Evolutionary conservation across 2,888 invertebrate genomes (phyloP).

Genomic region (Drosophila affinis): DNA sequence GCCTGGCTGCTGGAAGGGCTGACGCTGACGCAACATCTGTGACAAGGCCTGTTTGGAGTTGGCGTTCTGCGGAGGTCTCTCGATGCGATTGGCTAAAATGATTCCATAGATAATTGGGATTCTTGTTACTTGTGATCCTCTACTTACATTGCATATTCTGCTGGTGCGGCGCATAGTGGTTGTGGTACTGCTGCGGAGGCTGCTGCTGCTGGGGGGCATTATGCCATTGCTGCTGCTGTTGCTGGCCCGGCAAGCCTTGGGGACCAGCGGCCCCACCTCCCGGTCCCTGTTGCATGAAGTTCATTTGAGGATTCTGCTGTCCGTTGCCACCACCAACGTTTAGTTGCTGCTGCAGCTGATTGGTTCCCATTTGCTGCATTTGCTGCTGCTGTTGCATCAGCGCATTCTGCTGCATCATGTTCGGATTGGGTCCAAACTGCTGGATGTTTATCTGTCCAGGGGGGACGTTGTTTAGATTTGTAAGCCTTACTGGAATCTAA

Average conservation of each 20-base stretch:
- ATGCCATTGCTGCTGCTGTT: constrained; percentile 84
- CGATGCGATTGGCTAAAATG: constrained; percentile 82
- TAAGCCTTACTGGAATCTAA: background rate
- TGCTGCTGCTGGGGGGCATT: constrained; percentile 70
- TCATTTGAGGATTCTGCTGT: constrained; percentile 81
- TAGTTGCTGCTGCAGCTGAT: constrained; percentile 81
- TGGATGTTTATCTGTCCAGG: constrained; percentile 83
- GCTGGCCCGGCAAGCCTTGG: constrained; percentile 82
- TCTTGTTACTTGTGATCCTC: background rate
- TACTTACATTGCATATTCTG: constrained; percentile 81
- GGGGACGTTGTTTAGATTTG: background rate
- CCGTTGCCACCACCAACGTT: constrained; percentile 75
- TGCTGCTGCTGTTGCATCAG: constrained; percentile 83
- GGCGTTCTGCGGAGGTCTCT: constrained; percentile 85
- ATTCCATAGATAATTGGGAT: background rate
- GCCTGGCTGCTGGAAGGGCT: constrained; percentile 55
- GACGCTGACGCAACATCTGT: constrained; percentile 91
- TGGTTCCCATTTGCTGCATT: constrained; percentile 78
- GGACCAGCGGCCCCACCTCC: constrained; percentile 60
- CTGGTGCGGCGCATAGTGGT: constrained; percentile 80
- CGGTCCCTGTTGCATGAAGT: constrained; percentile 81
- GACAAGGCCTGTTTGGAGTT: constrained; percentile 92
- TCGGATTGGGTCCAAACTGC: constrained; percentile 81
- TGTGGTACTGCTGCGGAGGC: constrained; percentile 77
- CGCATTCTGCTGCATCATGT: constrained; percentile 84